Evolutionary conservation across 2,113 vertebrate genomes (phyloP), one percentile per base, ranked within the genome.

Genomic region (Greenwoodochromis staneri): DNA sequence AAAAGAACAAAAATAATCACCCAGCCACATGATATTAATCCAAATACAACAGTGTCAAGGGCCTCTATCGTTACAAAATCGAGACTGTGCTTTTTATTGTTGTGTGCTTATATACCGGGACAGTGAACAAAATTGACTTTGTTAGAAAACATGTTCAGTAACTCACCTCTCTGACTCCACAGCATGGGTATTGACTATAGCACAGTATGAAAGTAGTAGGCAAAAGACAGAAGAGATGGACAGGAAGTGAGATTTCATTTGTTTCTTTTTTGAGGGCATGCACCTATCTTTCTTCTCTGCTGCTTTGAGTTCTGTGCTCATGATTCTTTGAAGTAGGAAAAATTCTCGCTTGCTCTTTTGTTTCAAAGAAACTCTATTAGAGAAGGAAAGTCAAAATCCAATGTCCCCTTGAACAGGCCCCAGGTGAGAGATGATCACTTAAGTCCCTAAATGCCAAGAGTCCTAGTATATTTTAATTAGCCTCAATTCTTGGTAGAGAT

Each of bases 381-480:
- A 36, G 29, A 81, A 38, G 38, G 83, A 31, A 66, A 85, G 61
- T 87, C 3, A 45, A 91, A 54, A 61, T 16, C 36, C 29, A 76
- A 80, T 13, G 87, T 88, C 71, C 27, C 73, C 57, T 54, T 61
- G 17, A 87, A 92, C 31, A 47, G 4, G 71, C 88, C 87, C 81
- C 89, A 91, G 87, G 92, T 92, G 86, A 85, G 80, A 91, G 40
- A 80, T 16, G 61, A 90, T 88, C 83, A 84, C 69, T 14, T 47
- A 63, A 80, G 87, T 92, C 89, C 87, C 89, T 55, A 55, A 89
- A 91, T 88, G 83, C 84, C 81, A 54, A 55, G 71, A 85, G 91
- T 31, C 83, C 89, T 73, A 40, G 24, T 81, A 69, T 86, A 82
- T 93, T 90, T 91, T 89, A 93, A 92, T 93, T 88, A 93, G 91